Evolutionary conservation across 2,888 invertebrate species (phyloP).

Genomic region (Tenthredo amoena): DNA sequence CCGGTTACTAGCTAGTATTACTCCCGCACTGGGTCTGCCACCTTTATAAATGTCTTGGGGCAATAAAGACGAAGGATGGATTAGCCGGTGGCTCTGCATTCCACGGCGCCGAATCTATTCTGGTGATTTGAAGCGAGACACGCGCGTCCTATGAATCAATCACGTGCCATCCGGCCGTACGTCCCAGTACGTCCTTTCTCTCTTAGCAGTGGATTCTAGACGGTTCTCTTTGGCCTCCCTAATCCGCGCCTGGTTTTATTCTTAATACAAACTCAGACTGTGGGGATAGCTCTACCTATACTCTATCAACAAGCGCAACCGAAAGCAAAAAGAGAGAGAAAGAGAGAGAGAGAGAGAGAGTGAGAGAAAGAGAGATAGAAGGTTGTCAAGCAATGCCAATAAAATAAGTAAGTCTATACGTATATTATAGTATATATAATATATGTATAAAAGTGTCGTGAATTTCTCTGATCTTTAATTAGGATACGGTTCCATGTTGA

Average conservation of each 20-base stretch:
- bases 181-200: constrained; percentile 47
- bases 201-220: neutral
- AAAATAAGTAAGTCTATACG: neutral
- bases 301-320: neutral
- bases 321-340: neutral
- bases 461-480: constrained; percentile 37
- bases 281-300: neutral
- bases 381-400: constrained; percentile 1
- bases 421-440: too few relatives aligned
- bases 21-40: constrained; percentile 50
- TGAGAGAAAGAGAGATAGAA: neutral
- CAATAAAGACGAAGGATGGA: constrained; percentile 77
- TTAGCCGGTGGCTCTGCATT: constrained; percentile 75
- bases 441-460: neutral
- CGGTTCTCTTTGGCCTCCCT: constrained; percentile 30
- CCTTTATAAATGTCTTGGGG: constrained; percentile 75
- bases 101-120: constrained; percentile 76
- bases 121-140: constrained; percentile 77
- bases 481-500: constrained; percentile 26
- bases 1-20: neutral
- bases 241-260: constrained; percentile 33
- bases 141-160: constrained; percentile 78
- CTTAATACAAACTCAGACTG: neutral
- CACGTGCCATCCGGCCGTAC: constrained; percentile 61
- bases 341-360: neutral